phyloP scores from a whole-genome alignment of 2,888 invertebrate species.

The Toxonevra muliebris region DNA sequence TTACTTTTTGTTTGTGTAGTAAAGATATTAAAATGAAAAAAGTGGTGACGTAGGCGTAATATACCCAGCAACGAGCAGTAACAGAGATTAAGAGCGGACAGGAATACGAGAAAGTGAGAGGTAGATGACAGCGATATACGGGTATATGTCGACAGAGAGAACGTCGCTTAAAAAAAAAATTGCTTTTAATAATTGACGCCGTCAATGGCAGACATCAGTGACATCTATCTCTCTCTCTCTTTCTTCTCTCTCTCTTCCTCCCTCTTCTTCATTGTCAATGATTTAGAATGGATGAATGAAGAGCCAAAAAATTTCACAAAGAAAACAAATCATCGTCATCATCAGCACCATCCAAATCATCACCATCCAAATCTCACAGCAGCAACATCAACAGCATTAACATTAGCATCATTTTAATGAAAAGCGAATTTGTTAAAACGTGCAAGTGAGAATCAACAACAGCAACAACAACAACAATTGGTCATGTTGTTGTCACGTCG shows the following conservation, averaged over 20 bases:
- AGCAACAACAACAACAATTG: neutral
- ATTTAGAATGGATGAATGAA: neutral
- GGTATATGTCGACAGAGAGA: neutral
- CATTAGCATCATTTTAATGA: neutral
- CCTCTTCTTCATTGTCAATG: neutral
- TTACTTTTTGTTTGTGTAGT: too few species aligned
- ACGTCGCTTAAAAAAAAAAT: constrained; percentile 25
- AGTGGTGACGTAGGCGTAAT: too few species aligned
- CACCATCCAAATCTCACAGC: too few species aligned
- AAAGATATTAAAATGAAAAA: too few species aligned
- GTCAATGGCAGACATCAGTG: neutral
- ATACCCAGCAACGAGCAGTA: too few species aligned
- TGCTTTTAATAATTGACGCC: constrained; percentile 19
- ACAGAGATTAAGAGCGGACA: too few species aligned
- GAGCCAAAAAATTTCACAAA: neutral
- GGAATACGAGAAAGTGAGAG: too few species aligned
- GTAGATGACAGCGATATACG: neutral
- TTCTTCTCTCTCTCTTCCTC: too few species aligned
- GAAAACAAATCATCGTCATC: neutral
- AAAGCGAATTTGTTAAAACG: neutral
- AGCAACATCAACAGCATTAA: neutral
- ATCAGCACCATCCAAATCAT: neutral
- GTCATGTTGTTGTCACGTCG: neutral
- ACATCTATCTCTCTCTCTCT: neutral
- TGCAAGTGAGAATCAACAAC: neutral